These are phyloP conservation scores for Crossoptilon crossoptilon DNA, from an alignment of 2,797 vertebrate species.

Conservation along the genomic window DNA sequence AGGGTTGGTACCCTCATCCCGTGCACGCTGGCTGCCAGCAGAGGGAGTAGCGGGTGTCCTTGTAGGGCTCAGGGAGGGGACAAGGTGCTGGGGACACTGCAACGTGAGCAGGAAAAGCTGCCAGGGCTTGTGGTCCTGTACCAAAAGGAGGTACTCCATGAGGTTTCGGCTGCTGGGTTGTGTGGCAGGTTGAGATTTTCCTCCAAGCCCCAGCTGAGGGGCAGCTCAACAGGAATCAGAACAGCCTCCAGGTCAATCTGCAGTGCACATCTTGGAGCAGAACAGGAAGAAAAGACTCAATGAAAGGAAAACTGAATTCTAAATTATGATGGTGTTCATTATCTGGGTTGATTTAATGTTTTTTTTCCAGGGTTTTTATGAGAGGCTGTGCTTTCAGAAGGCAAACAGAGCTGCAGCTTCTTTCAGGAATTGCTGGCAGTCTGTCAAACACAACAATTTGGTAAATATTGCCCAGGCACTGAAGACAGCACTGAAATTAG, in stretches of 20 bases:
- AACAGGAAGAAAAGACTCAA: accelerated
- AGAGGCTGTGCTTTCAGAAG: neutral
- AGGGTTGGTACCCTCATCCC: neutral
- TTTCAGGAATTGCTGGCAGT: neutral
- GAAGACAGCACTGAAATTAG: neutral
- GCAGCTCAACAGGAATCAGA: neutral
- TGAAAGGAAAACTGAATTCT: neutral
- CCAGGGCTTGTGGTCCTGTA: neutral
- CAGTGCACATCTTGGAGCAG: neutral
- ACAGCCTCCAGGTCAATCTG: neutral
- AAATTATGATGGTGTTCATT: neutral
- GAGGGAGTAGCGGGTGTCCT: neutral
- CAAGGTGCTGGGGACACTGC: too few species aligned
- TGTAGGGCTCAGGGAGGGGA: neutral
- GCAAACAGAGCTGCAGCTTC: neutral
- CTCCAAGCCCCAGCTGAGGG: neutral
- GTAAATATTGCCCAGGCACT: neutral
- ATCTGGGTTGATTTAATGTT: neutral
- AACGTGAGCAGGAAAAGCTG: accelerated
- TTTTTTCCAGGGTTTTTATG: neutral
- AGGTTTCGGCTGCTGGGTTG: neutral
- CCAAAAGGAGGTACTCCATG: neutral
- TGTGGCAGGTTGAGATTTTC: neutral
- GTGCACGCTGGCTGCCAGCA: neutral
- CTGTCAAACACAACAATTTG: neutral